These are phyloP conservation scores for Drosophila willistoni DNA, from an alignment of 1,140 invertebrate genomes.

Conservation along the genomic window DNA sequence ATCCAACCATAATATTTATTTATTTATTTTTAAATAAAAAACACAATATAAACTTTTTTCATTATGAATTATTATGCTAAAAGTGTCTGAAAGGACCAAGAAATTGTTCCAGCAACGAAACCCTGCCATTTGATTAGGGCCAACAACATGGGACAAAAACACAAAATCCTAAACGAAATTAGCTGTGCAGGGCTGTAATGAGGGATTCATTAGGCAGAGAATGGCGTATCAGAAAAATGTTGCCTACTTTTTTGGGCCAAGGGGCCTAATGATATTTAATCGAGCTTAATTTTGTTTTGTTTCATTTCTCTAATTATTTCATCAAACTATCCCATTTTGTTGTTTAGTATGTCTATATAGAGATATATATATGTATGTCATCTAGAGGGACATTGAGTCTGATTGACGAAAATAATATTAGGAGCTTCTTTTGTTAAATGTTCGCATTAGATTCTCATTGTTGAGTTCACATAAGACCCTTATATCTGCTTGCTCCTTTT, in stretches of 20 bases:
- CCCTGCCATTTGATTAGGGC: background rate
- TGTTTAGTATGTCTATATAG: too few relatives aligned
- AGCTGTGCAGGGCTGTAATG: constrained; percentile 53
- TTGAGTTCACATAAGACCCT: too few relatives aligned
- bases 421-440: too few relatives aligned
- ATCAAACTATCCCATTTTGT: too few relatives aligned
- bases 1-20: constrained; percentile 65
- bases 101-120: background rate
- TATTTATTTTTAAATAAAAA: constrained; percentile 77
- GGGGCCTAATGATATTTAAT: background rate
- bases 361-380: too few relatives aligned
- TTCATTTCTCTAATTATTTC: too few relatives aligned
- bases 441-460: too few relatives aligned
- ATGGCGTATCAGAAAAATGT: constrained; percentile 19
- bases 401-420: too few relatives aligned
- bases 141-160: background rate
- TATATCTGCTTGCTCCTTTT: too few relatives aligned
- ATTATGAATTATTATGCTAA: constrained; percentile 75
- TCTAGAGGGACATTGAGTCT: too few relatives aligned
- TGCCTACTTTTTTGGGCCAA: constrained; percentile 36
- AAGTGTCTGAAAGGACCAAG: constrained; percentile 21
- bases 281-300: too few relatives aligned
- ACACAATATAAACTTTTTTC: constrained; percentile 71
- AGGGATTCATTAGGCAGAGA: constrained; percentile 50
- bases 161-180: constrained; percentile 53